Percentiles rank a stretch among this genome's conserved stretches.
Evolutionary conservation across 2,113 vertebrate genomes (phyloP).

Genomic region (Python bivittatus): DNA sequence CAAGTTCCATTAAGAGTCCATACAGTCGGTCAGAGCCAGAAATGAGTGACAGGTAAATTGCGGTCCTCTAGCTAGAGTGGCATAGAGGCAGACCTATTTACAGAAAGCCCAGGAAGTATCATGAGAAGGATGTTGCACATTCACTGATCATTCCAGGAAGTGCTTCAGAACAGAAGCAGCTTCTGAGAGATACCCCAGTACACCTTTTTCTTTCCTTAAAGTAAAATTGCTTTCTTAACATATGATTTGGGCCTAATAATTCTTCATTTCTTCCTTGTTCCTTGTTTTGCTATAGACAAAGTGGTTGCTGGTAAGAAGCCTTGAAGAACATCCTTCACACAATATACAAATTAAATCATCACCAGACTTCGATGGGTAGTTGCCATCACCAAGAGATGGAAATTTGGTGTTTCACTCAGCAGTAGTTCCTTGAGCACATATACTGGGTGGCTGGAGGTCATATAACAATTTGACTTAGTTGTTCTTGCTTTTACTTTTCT

Average conservation of each 20-base stretch:
- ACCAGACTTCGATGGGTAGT: neutral
- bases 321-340: neutral
- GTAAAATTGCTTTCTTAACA: neutral
- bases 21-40: neutral
- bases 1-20: neutral
- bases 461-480: neutral
- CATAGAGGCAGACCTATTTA: neutral
- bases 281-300: slow-evolving; percentile 43
- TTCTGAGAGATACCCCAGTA: neutral
- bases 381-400: slow-evolving; percentile 9
- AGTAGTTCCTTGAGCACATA: neutral
- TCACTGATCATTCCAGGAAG: neutral
- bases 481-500: slow-evolving; percentile 35
- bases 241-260: neutral
- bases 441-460: slow-evolving; percentile 3
- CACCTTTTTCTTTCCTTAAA: neutral
- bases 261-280: slow-evolving; percentile 13
- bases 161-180: neutral
- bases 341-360: neutral
- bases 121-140: neutral
- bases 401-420: neutral
- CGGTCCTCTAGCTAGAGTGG: neutral
- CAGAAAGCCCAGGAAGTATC: neutral
- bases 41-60: neutral
- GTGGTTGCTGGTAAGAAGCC: slow-evolving; percentile 27